Percentiles rank a stretch among this genome's conserved stretches.
These are phyloP conservation scores for Beaufortia kweichowensis DNA, from an alignment of 2,113 vertebrate genomes.

Conservation along the genomic window DNA sequence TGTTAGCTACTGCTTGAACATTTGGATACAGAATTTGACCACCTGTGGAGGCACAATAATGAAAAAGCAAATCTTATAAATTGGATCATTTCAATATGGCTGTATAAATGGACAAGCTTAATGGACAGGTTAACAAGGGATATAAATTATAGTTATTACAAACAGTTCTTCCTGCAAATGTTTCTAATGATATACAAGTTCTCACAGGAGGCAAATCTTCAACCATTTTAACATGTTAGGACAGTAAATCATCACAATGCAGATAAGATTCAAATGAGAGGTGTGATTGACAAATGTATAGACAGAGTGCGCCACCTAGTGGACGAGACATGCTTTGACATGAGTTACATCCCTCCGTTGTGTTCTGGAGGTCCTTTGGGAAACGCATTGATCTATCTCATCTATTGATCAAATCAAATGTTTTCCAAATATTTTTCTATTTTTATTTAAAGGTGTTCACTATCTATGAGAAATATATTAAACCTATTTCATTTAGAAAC, in stretches of 20 bases:
- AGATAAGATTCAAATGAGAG: slow-evolving; percentile 9
- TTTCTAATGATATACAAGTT: neutral
- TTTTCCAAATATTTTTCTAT: too few species aligned
- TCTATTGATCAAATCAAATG: neutral
- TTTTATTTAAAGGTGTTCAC: too few species aligned
- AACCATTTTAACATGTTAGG: neutral
- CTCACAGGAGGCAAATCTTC: neutral
- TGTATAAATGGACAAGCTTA: neutral
- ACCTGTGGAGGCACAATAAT: neutral
- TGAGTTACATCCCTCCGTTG: neutral
- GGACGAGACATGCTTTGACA: slow-evolving; percentile 41
- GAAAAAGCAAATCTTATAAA: slow-evolving; percentile 13
- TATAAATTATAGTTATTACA: neutral
- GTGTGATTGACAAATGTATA: slow-evolving; percentile 7
- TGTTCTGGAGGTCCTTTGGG: neutral
- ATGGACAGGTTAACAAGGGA: neutral
- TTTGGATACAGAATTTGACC: neutral
- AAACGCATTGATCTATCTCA: neutral
- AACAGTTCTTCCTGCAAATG: neutral
- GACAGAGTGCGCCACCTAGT: slow-evolving; percentile 72
- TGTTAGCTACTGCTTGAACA: neutral
- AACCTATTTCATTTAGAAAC: too few species aligned
- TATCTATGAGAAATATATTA: too few species aligned
- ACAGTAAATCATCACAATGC: neutral
- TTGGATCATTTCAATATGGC: neutral